These are phyloP conservation scores for Pseudochirops corinnae DNA, from an alignment of 2,797 vertebrate genomes.

Conservation along the genomic window DNA sequence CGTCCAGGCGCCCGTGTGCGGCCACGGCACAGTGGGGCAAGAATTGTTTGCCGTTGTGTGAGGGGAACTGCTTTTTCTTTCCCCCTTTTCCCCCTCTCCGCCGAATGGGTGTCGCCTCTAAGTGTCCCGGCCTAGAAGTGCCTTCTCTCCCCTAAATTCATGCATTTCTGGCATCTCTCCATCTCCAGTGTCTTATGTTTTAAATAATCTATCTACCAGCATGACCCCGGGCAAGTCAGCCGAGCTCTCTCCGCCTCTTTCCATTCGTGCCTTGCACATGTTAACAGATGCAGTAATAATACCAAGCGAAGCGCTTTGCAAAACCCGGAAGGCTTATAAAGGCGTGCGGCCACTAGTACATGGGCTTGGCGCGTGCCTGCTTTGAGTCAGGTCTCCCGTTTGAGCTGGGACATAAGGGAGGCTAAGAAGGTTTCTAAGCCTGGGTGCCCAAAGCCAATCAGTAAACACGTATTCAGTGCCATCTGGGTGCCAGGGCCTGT, in stretches of 20 bases:
- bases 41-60: too few species aligned
- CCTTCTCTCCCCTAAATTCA: neutral
- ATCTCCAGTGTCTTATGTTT: neutral
- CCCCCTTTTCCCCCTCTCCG: neutral
- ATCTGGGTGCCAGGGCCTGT: neutral
- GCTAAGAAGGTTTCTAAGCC: neutral
- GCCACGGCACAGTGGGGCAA: neutral
- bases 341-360: neutral
- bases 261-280: neutral
- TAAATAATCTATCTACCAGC: accelerated
- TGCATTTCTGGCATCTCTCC: neutral
- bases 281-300: neutral
- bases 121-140: neutral
- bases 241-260: neutral
- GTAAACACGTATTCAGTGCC: neutral
- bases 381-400: neutral
- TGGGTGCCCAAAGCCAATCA: neutral
- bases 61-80: neutral
- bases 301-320: neutral
- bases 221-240: neutral
- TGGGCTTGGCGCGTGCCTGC: neutral
- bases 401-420: neutral
- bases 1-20: neutral
- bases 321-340: neutral
- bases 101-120: neutral